These are phyloP conservation scores for Drosophila kurseongensis DNA, from an alignment of 1,140 invertebrate genomes.

Conservation along the genomic window DNA sequence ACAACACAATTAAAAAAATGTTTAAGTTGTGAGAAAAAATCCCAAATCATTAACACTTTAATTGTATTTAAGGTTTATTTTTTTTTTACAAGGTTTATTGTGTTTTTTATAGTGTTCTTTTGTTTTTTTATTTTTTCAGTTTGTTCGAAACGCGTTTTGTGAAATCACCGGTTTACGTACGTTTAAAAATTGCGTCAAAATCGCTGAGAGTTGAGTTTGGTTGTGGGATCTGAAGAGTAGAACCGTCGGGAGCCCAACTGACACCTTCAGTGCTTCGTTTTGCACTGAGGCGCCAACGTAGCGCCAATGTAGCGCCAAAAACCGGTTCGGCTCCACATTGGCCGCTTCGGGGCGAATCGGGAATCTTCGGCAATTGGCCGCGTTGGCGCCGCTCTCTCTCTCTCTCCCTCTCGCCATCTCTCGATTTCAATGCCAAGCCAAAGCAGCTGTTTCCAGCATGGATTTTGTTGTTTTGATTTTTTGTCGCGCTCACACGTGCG, in stretches of 20 bases:
- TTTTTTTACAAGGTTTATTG: conserved; percentile 4
- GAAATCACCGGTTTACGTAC: conserved; percentile 48
- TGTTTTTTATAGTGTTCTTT: neutral
- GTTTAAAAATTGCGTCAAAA: conserved; percentile 45
- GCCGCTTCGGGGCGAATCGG: conserved; percentile 11
- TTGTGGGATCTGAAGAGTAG: conserved; percentile 11
- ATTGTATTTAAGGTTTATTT: conserved; percentile 37
- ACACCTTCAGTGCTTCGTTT: conserved; percentile 66
- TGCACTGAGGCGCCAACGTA: conserved; percentile 57
- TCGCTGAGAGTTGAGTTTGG: conserved; percentile 26
- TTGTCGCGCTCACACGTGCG: conserved; percentile 35
- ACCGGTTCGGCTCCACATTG: conserved; percentile 40
- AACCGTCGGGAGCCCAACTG: conserved; percentile 47
- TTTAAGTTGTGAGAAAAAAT: conserved; percentile 41
- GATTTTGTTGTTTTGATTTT: conserved; percentile 42
- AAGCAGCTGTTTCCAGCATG: conserved; percentile 67
- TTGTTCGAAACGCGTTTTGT: conserved; percentile 29
- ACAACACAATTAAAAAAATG: conserved; percentile 50
- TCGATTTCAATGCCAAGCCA: conserved; percentile 75
- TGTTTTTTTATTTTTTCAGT: neutral
- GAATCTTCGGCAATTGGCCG: conserved; percentile 34
- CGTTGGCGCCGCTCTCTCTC: conserved; percentile 24
- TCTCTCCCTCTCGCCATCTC: conserved; percentile 5
- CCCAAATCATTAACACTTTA: conserved; percentile 61
- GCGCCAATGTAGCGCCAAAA: conserved; percentile 58